phyloP scores from a whole-genome alignment of 1,140 invertebrate species.

The Venturia canescens region DNA sequence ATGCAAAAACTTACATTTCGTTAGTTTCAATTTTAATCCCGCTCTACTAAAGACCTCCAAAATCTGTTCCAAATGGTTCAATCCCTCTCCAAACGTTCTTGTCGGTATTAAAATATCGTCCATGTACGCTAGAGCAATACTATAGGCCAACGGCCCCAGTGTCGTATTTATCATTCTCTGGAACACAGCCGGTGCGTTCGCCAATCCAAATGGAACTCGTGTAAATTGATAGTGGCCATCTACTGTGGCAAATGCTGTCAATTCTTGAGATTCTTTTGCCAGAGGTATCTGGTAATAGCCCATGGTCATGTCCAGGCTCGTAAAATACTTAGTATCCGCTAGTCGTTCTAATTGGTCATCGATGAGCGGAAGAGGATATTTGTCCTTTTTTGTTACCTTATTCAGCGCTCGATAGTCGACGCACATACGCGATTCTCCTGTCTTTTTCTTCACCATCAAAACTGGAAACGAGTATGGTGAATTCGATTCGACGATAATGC shows the following conservation, averaged over 20 bases:
- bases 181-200: conserved; percentile 71
- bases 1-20: conserved; percentile 54
- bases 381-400: conserved; percentile 57
- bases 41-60: conserved; percentile 46
- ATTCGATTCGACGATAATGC: conserved; percentile 58
- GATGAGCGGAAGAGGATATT: conserved; percentile 62
- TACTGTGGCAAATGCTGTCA: conserved; percentile 56
- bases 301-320: conserved; percentile 52
- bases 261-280: conserved; percentile 35
- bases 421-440: conserved; percentile 60
- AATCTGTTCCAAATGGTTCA: conserved; percentile 52
- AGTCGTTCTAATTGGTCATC: conserved; percentile 60
- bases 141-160: conserved; percentile 16
- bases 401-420: conserved; percentile 75
- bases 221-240: conserved; percentile 64
- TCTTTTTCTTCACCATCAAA: conserved; percentile 64
- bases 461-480: conserved; percentile 60
- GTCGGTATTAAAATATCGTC: conserved; percentile 54
- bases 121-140: conserved; percentile 45
- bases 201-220: conserved; percentile 75
- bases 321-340: conserved; percentile 52
- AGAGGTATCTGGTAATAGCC: conserved; percentile 51
- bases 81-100: conserved; percentile 47
- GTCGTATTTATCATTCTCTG: conserved; percentile 54
- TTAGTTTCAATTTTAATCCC: conserved; percentile 51